These are phyloP conservation scores for Molothrus aeneus DNA, from an alignment of 2,797 vertebrate species.

Conservation along the genomic window DNA sequence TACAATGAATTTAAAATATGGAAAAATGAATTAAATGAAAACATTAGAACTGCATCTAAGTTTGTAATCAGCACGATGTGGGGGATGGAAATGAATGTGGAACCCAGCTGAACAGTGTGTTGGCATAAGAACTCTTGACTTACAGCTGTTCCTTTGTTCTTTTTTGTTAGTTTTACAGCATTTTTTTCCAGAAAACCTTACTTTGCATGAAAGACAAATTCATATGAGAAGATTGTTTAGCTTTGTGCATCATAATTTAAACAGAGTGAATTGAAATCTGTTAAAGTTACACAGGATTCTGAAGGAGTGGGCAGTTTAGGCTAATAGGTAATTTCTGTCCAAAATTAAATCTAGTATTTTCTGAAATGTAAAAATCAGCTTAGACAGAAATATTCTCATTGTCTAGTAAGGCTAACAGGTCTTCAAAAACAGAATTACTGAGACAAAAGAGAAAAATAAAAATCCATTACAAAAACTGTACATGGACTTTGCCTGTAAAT, in stretches of 20 bases:
- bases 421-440: neutral
- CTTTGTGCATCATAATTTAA: conserved; percentile 50
- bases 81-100: conserved; percentile 64
- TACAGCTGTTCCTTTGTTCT: conserved; percentile 69
- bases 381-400: neutral
- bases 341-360: neutral
- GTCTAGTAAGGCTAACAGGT: neutral
- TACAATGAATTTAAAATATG: conserved; percentile 62
- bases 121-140: conserved; percentile 70
- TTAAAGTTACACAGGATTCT: conserved; percentile 12
- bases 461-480: neutral
- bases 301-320: conserved; percentile 8
- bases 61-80: conserved; percentile 62
- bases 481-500: neutral
- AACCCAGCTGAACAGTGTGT: conserved; percentile 67
- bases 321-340: conserved; percentile 1
- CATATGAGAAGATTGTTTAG: conserved; percentile 53
- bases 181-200: conserved; percentile 59
- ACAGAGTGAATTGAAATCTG: conserved; percentile 19
- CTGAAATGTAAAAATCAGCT: neutral
- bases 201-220: conserved; percentile 63
- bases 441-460: neutral
- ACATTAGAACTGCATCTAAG: conserved; percentile 56
- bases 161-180: conserved; percentile 56
- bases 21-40: conserved; percentile 66